phyloP scores from a whole-genome alignment of 2,888 invertebrate species.

The Euproctis similis region DNA sequence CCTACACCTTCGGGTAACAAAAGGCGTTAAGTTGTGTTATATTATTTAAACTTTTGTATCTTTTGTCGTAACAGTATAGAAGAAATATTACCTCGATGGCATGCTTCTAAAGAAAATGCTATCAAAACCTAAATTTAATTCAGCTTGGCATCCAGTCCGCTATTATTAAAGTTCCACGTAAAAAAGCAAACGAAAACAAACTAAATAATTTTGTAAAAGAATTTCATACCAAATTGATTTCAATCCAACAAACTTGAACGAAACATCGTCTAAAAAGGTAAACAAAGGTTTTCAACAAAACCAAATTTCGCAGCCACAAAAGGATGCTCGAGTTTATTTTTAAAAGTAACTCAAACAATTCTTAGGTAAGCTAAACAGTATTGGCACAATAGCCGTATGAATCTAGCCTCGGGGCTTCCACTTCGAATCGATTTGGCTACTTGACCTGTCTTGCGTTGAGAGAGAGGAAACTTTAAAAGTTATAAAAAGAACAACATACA shows the following conservation, averaged over 20 bases:
- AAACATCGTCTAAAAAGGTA: conserved; percentile 5
- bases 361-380: conserved; percentile 38
- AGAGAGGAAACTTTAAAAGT: not conserved
- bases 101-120: no score
- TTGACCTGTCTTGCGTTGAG: conserved; percentile 30
- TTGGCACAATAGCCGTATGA: conserved; percentile 34
- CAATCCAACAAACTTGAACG: conserved; percentile 2
- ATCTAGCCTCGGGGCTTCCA: conserved; percentile 32
- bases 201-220: no score
- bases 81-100: no score
- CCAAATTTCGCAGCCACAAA: conserved; percentile 33
- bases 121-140: no score
- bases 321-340: conserved; percentile 34
- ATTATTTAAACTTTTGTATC: no score
- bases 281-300: conserved; percentile 22
- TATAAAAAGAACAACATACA: conserved; percentile 12
- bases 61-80: no score
- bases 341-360: conserved; percentile 36
- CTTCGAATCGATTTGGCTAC: conserved; percentile 50
- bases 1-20: no score
- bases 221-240: not conserved
- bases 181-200: no score
- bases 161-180: no score
- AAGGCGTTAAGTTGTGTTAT: no score
- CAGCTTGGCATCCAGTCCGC: no score